Evolutionary conservation across 2,888 invertebrate species (phyloP).

Genomic region (Formica aserva): DNA sequence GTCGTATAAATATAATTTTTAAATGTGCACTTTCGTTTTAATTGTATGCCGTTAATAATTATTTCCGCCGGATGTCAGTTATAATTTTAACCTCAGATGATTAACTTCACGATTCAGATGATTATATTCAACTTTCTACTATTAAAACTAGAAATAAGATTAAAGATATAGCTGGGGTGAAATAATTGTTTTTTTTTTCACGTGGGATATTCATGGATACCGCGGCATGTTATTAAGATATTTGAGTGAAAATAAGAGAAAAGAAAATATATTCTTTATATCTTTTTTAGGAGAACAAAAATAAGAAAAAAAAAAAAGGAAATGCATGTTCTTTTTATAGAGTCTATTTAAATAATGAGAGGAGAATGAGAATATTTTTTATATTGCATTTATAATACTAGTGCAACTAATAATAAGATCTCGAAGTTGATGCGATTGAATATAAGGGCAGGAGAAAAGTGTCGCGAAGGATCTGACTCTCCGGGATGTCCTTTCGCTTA

Average conservation of each 20-base stretch:
- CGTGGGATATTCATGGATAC: neutral
- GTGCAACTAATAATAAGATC: neutral
- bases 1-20: neutral
- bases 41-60: neutral
- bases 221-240: neutral
- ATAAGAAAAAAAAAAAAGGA: neutral
- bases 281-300: neutral
- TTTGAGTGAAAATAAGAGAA: neutral
- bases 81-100: constrained; percentile 23
- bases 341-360: neutral
- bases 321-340: neutral
- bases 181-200: neutral
- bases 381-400: neutral
- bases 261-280: neutral
- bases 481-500: constrained; percentile 70
- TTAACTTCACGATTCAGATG: neutral
- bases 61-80: neutral
- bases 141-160: constrained; percentile 33
- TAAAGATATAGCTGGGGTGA: constrained; percentile 28
- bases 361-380: neutral
- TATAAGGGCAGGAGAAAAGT: neutral
- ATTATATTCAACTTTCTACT: constrained; percentile 35
- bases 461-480: constrained; percentile 52
- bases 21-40: neutral
- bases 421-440: neutral